Evolutionary conservation across 2,888 invertebrate species (phyloP).

Genomic region (Plusia festucae): DNA sequence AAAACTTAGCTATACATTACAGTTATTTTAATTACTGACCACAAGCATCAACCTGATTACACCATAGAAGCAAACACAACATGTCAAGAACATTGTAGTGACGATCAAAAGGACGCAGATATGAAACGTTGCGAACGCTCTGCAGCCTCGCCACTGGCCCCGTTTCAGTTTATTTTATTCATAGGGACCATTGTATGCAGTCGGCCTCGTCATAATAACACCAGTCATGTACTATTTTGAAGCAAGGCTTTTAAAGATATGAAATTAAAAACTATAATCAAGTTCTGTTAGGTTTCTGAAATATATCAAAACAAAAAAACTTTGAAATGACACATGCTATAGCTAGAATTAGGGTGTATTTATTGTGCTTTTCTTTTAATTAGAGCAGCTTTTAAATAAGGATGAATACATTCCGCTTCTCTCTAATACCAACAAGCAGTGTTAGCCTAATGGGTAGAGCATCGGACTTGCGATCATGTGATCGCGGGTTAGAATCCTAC

Average conservation of each 20-base stretch:
- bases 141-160: constrained; percentile 47
- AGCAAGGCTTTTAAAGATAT: constrained; percentile 57
- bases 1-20: background rate
- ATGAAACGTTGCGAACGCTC: constrained; percentile 44
- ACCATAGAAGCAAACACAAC: constrained; percentile 17
- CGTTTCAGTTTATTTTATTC: constrained; percentile 74
- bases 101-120: constrained; percentile 47
- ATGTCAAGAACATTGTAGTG: constrained; percentile 33
- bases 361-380: too few species aligned
- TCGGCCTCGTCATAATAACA: constrained; percentile 56
- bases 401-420: too few species aligned
- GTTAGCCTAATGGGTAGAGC: too few species aligned
- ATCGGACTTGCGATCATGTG: too few species aligned
- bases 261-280: constrained; percentile 44
- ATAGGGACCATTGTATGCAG: constrained; percentile 66
- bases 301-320: background rate
- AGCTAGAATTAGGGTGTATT: too few species aligned
- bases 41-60: constrained; percentile 28
- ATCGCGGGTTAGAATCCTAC: too few species aligned
- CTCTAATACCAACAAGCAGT: too few species aligned
- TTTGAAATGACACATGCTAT: too few species aligned
- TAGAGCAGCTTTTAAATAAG: too few species aligned
- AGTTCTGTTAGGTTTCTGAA: constrained; percentile 21
- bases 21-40: background rate
- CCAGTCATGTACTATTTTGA: constrained; percentile 44